A percentile compares a stretch with the other conserved stretches of the same genome.
These are phyloP conservation scores for Hydroisotoma schaefferi DNA, from an alignment of 2,888 invertebrate species.

Conservation along the genomic window DNA sequence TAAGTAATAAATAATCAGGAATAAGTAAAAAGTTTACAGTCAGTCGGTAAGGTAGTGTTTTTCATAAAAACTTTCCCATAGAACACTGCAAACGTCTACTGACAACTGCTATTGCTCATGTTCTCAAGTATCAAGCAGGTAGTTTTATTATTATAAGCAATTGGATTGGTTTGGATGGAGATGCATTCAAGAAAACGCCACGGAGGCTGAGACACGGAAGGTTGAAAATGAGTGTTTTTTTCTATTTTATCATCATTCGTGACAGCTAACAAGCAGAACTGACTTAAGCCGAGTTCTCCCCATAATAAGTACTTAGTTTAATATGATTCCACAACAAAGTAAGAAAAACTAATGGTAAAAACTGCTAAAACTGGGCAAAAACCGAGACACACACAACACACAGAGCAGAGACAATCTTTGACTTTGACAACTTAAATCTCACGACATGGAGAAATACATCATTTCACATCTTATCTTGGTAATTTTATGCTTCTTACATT, in stretches of 20 bases:
- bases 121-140: too few species aligned
- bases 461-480: constrained; percentile 2
- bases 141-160: not conserved
- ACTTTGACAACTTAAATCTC: constrained; percentile 28
- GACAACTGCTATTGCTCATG: too few species aligned
- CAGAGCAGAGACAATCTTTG: constrained; percentile 1
- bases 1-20: too few species aligned
- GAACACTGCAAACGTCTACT: too few species aligned
- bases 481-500: too few species aligned
- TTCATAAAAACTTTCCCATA: too few species aligned
- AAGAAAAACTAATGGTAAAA: constrained; percentile 14
- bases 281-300: not conserved
- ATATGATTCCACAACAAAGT: not conserved
- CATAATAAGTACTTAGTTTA: not conserved
- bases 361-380: constrained; percentile 6
- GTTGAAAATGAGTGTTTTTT: not conserved
- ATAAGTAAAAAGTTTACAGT: too few species aligned
- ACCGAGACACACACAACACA: too few species aligned
- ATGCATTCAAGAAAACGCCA: too few species aligned
- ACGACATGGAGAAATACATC: constrained; percentile 19
- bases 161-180: not conserved
- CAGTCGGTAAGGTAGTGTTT: too few species aligned
- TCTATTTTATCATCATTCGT: constrained; percentile 7
- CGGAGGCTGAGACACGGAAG: too few species aligned
- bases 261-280: constrained; percentile 7